These are phyloP conservation scores for Corythornis cristatus DNA, from an alignment of 2,113 vertebrate genomes.

Conservation along the genomic window DNA sequence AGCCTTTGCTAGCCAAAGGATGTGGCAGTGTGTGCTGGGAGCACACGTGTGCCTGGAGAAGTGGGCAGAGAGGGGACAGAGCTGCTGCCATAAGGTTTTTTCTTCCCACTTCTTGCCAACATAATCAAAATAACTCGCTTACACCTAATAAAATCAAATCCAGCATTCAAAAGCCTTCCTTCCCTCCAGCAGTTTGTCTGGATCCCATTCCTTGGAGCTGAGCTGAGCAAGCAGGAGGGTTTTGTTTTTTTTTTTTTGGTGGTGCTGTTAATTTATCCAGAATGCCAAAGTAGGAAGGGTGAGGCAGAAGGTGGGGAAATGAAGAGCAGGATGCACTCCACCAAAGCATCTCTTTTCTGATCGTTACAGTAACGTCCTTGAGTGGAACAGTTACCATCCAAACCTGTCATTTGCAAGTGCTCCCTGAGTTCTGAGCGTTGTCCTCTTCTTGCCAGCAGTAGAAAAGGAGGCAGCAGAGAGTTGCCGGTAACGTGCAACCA, in stretches of 20 bases:
- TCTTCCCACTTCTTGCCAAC: constrained; percentile 35
- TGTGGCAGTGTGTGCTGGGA: neutral
- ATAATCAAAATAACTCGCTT: constrained; percentile 65
- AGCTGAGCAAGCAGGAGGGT: neutral
- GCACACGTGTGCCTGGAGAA: neutral
- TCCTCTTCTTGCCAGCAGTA: neutral
- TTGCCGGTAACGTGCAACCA: neutral
- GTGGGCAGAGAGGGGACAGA: constrained; percentile 5
- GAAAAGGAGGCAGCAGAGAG: constrained; percentile 54
- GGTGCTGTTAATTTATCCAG: neutral
- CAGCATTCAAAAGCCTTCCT: constrained; percentile 59
- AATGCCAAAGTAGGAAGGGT: neutral
- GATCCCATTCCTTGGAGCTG: constrained; percentile 28
- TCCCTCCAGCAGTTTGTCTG: constrained; percentile 43
- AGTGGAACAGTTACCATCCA: neutral
- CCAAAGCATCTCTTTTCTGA: neutral
- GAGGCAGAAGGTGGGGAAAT: neutral
- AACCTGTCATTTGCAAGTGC: constrained; percentile 29
- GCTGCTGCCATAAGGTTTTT: constrained; percentile 13
- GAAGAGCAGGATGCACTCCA: neutral
- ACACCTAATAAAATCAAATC: constrained; percentile 65
- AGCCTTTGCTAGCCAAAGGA: neutral
- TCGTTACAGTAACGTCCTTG: neutral
- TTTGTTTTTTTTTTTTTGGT: neutral
- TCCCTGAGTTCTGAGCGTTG: neutral